Evolutionary conservation across 2,797 vertebrate species (phyloP).

Genomic region (Loriculus beryllinus): DNA sequence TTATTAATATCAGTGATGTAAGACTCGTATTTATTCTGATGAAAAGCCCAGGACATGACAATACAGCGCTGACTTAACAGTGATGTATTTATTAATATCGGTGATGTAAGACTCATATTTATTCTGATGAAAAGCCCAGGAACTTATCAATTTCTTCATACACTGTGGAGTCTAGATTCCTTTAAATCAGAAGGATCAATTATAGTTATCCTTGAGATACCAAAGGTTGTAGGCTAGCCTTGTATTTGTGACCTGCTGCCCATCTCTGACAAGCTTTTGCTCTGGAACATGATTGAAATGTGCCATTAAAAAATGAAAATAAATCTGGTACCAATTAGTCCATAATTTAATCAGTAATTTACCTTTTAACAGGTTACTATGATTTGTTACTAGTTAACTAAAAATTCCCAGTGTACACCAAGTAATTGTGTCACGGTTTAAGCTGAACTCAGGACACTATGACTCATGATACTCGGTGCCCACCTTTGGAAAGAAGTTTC

Average conservation of each 20-base stretch:
- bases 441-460: not conserved
- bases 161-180: not conserved
- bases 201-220: not conserved
- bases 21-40: not conserved
- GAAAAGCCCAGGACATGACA: not conserved
- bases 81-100: conserved; percentile 21
- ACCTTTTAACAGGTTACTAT: conserved; percentile 36
- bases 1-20: conserved; percentile 9
- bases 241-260: not conserved
- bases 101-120: not conserved
- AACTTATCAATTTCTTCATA: not conserved
- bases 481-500: not conserved
- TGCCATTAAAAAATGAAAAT: not conserved
- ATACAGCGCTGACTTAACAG: conserved; percentile 11
- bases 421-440: not conserved
- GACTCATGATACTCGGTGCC: not conserved
- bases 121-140: not conserved
- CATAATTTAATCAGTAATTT: conserved; percentile 48
- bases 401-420: not conserved
- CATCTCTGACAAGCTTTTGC: not conserved
- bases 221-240: not conserved
- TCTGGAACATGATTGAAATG: not conserved
- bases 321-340: not conserved
- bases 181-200: not conserved
- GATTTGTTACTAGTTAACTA: conserved; percentile 58